A percentile compares a stretch with the other conserved stretches of the same genome.
These are phyloP conservation scores for Eulemur rubriventer DNA, from an alignment of 2,797 vertebrate species.

Conservation along the genomic window DNA sequence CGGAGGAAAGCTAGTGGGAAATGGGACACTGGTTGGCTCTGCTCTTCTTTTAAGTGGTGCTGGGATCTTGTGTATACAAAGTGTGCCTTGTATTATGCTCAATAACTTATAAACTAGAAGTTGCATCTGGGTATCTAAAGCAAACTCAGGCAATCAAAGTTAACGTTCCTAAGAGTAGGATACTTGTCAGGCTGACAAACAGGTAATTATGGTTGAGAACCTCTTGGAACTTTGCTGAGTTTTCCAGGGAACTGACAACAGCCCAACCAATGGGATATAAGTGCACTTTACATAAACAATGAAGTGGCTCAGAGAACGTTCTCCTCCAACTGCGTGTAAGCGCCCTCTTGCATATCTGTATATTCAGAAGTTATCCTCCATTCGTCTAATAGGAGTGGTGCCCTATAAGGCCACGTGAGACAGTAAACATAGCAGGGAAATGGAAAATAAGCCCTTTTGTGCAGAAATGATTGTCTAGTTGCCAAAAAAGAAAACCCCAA, in stretches of 20 bases:
- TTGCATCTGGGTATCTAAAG: background rate
- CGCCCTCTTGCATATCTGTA: background rate
- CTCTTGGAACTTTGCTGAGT: background rate
- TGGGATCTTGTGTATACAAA: background rate
- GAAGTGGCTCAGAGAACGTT: background rate
- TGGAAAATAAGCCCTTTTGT: background rate
- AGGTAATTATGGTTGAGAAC: background rate
- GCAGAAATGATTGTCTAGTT: background rate
- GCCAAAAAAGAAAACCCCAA: background rate
- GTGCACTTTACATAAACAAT: background rate
- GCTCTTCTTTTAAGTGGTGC: background rate
- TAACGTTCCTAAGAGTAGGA: background rate
- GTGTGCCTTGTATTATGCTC: background rate
- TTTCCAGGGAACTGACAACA: background rate
- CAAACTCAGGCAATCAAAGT: conserved; percentile 38
- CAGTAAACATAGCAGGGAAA: background rate
- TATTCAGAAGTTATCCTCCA: background rate
- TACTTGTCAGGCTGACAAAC: conserved; percentile 48
- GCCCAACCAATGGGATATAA: background rate
- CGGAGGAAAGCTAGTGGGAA: background rate
- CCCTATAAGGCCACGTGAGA: background rate
- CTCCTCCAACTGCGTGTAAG: background rate
- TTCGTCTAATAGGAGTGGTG: background rate
- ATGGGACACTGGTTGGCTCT: background rate
- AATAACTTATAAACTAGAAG: background rate